These are phyloP conservation scores for Panthera leo DNA, from an alignment of 2,113 vertebrate species.

Conservation along the genomic window DNA sequence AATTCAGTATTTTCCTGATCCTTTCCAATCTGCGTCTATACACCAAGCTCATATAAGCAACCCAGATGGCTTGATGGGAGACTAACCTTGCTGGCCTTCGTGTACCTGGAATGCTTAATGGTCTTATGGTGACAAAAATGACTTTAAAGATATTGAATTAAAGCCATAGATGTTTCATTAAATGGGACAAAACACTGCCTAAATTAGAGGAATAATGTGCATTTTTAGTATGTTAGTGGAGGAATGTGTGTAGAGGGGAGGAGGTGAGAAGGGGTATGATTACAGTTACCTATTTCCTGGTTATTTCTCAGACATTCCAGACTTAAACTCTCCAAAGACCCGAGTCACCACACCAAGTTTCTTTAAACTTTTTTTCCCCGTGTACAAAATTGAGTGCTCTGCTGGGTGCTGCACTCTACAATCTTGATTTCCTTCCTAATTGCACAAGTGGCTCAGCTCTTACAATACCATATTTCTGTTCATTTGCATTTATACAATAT, in stretches of 20 bases:
- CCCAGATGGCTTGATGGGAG: background rate
- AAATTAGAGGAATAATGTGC: background rate
- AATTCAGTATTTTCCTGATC: background rate
- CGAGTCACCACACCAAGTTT: constrained; percentile 62
- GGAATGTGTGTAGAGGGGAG: background rate
- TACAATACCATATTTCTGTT: constrained; percentile 80
- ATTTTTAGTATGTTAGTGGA: constrained; percentile 41
- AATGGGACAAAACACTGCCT: background rate
- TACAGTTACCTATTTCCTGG: background rate
- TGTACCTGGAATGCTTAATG: background rate
- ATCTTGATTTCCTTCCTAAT: constrained; percentile 82
- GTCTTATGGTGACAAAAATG: background rate
- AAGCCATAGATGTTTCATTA: background rate
- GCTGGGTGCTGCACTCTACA: constrained; percentile 68
- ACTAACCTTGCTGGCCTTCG: background rate
- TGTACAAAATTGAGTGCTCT: constrained; percentile 78
- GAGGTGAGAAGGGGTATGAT: background rate
- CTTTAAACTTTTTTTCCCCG: constrained; percentile 58
- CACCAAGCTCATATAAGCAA: background rate
- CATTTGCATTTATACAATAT: constrained; percentile 79
- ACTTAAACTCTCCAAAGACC: constrained; percentile 46
- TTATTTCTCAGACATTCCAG: constrained; percentile 67
- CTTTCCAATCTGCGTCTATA: background rate
- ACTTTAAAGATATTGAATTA: background rate
- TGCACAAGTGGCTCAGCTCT: constrained; percentile 78